A percentile compares a stretch with the other conserved stretches of the same genome.
These are phyloP conservation scores for Synanthedon andrenaeformis DNA, from an alignment of 2,888 invertebrate species.

Conservation along the genomic window DNA sequence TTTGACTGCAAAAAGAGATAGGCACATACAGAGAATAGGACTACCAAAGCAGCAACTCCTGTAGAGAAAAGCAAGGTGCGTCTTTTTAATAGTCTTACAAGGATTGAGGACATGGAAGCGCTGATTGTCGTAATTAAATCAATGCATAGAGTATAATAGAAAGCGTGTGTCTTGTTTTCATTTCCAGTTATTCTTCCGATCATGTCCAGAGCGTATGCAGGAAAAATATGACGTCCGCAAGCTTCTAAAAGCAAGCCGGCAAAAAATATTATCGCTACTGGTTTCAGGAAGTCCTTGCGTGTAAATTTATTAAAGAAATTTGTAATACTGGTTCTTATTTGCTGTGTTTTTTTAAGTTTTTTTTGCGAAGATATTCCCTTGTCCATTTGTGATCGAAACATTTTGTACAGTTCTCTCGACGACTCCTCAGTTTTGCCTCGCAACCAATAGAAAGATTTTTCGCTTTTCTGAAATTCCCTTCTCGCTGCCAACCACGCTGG, in stretches of 20 bases:
- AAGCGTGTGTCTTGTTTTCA: constrained; percentile 22
- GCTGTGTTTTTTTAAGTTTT: constrained; percentile 6
- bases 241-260: constrained; percentile 26
- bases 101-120: constrained; percentile 25
- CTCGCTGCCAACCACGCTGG: constrained; percentile 72
- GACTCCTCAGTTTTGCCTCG: constrained; percentile 37
- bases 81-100: constrained; percentile 33
- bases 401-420: constrained; percentile 21
- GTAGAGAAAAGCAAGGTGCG: constrained; percentile 32
- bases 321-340: constrained; percentile 5
- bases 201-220: constrained; percentile 39
- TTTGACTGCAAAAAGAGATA: constrained; percentile 25
- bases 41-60: constrained; percentile 24
- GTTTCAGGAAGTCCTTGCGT: constrained; percentile 33
- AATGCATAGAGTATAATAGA: constrained; percentile 31
- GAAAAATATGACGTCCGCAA: constrained; percentile 37
- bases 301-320: constrained; percentile 29
- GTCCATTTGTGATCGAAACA: constrained; percentile 28
- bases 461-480: constrained; percentile 54
- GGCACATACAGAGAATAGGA: constrained; percentile 22
- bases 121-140: constrained; percentile 34
- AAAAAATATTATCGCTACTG: constrained; percentile 24
- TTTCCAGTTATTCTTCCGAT: constrained; percentile 28
- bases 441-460: constrained; percentile 58
- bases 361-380: constrained; percentile 1